Evolutionary conservation across 2,797 vertebrate species (phyloP), one percentile per base, ranked within the genome.

Genomic region (Argentina silus): DNA sequence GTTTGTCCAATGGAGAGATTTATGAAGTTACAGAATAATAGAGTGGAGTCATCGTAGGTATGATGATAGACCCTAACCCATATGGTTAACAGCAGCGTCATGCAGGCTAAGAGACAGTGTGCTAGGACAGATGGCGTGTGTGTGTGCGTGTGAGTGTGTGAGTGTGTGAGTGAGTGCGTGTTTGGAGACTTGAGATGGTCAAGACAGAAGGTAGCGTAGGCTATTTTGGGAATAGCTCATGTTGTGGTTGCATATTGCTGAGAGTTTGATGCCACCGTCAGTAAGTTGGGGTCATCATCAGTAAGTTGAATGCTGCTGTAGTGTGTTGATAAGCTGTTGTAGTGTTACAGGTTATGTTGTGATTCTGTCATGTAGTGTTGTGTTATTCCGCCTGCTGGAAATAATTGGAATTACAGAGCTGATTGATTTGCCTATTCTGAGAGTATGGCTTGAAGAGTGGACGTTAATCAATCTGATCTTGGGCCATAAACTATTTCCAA

Each of bases 101-200:
- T 53, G 65, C 51, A 53, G 70, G 7, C 21, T 55, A 50, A 19
- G 36, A 42, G 11, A 1, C 19, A 63, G 45, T 55, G 61, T 74
- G 62, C 61, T 11, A n/a, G 50, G 57, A 59, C 79, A 84, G 76
- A 70, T 83, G 81, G 81, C 69, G 21, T 51, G 14, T 61, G 53
- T 21, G 2, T 23, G 21, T 60, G 17, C 36, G 59, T 42, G 59
- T 61, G 27, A 14, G 59, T 27, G 10, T 27, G 57, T 60, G 57
- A 12, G 3, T 27, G 57, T 60, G 7, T 27, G 57, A 27, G 57
- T 60, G 19, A 12, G 21, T 60, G 19, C 14, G 59, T 21, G 11
- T 36, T 23, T 36, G 27, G n/a, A n/a, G n/a, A n/a, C n/a, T n/a
- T n/a, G n/a, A n/a, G n/a, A n/a, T 36, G 51, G 60, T 67, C 45